Conservation (phyloP, 2,797 vertebrate genomes). For the Antennarius maculatus region DNA sequence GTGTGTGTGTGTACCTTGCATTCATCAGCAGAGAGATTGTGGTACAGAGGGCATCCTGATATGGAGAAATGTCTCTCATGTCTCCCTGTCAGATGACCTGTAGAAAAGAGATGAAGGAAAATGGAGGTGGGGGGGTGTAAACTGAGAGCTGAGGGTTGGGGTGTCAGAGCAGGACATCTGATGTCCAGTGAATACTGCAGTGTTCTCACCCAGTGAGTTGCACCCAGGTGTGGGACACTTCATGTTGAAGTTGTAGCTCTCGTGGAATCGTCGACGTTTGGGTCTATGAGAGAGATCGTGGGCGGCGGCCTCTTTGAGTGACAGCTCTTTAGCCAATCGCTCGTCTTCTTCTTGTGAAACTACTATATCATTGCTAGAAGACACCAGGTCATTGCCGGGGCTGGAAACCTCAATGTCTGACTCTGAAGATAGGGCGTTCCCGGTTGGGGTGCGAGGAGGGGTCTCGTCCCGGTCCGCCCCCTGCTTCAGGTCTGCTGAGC, state of each 20-base stretch:
- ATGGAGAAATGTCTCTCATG: slow-evolving; percentile 98
- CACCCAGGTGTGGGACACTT: slow-evolving; percentile 97
- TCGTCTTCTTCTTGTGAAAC: slow-evolving; percentile 91
- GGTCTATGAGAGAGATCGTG: slow-evolving; percentile 94
- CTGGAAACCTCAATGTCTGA: slow-evolving; percentile 96
- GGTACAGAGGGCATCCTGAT: slow-evolving; percentile 95
- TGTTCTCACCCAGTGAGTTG: slow-evolving; percentile 90
- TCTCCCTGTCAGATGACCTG: slow-evolving; percentile 95
- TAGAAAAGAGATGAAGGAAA: not conserved
- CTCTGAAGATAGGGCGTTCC: slow-evolving; percentile 93
- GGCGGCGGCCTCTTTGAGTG: slow-evolving; percentile 92
- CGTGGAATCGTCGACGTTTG: slow-evolving; percentile 95
- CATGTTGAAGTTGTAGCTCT: slow-evolving; percentile 99
- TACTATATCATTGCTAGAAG: slow-evolving; percentile 82
- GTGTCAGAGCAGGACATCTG: not conserved
- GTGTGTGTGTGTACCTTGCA: slow-evolving; percentile 88
- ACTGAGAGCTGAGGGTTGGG: not conserved
- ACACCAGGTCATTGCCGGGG: slow-evolving; percentile 83
- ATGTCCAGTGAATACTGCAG: not conserved
- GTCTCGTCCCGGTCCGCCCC: slow-evolving; percentile 90
- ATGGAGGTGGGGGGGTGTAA: not conserved
- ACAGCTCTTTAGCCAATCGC: slow-evolving; percentile 94
- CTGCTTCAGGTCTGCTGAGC: slow-evolving; percentile 85
- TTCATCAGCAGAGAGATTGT: slow-evolving; percentile 96
- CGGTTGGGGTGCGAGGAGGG: slow-evolving; percentile 93